Base-by-base conservation (phyloP, 2,797 vertebrate species). In the Rhyacichthys aspro region DNA sequence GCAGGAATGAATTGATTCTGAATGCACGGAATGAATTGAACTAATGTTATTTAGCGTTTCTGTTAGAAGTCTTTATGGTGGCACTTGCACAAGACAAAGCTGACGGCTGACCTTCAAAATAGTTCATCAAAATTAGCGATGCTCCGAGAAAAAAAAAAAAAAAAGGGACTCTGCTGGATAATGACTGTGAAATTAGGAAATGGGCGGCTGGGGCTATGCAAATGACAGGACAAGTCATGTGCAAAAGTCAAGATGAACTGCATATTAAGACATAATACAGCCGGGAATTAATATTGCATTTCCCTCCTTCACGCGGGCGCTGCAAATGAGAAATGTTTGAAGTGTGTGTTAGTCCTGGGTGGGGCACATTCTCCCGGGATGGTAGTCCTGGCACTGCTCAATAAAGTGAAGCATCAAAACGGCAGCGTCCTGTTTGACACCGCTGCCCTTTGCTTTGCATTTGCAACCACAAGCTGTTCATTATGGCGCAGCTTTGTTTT, bases 111-210 rank as follows among this genome's bases (percentile, higher is more conserved):
- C 96, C 96, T 98, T 98, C 95, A 97, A 91, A 94, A 95, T 96
- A 95, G 93, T 96, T 97, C 93, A 94, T 97, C 94, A 96, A 96
- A 96, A 96, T 97, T 97, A 96, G 95, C 94, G 91, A 95, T 94
- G 95, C 94, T 93, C 47, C 52, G 91, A 94, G 53, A 93, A 94
- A 93, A 93, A 94, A 28, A 28, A 28, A 5, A 28, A 28, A 28
- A 28, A 28, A 28, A 28, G 91, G 93, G 94, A 95, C 95, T 94
- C 95, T 91, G 92, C 92, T 94, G 95, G 95, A 97, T 98, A 98
- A 98, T 96, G 95, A 96, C 94, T 96, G 95, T 96, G 94, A 98
- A 98, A 98, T 98, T 95, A 96, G 94, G 94, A 76, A 94, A 93
- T 88, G 91, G 93, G 93, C 93, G 94, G 92, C 91, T 86, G 88